Evolutionary conservation across 1,140 invertebrate species (phyloP).

Genomic region (Stratiolaelaps scimitus): DNA sequence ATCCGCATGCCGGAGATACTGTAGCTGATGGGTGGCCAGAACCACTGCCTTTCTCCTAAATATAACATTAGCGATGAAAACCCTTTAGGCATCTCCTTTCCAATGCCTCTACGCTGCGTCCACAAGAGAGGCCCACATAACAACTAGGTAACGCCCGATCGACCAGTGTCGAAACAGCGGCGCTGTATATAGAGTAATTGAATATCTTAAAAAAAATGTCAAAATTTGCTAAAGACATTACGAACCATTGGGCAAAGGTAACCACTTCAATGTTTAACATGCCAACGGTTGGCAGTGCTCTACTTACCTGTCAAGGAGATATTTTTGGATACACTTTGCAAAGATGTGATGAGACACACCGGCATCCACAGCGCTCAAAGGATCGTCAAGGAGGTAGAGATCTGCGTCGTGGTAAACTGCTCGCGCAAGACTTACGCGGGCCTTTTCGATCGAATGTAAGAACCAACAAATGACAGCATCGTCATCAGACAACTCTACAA

Average conservation of each 20-base stretch:
- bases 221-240: background rate
- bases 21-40: conserved; percentile 44
- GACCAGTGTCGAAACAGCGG: no score
- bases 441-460: background rate
- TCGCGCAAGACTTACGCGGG: conserved; percentile 37
- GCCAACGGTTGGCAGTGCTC: no score
- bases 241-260: background rate
- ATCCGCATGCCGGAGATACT: conserved; percentile 53
- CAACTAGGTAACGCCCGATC: no score
- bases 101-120: no score
- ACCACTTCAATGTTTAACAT: background rate
- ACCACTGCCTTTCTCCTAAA: conserved; percentile 40
- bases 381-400: conserved; percentile 46
- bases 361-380: conserved; percentile 44
- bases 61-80: conserved; percentile 39
- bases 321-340: conserved; percentile 42
- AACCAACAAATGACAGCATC: no score
- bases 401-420: conserved; percentile 44
- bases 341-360: conserved; percentile 44
- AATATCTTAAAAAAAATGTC: no score
- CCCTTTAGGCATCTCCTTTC: no score
- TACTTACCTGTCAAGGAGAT: conserved; percentile 19
- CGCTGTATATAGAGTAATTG: no score
- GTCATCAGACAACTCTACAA: no score
- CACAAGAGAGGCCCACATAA: no score